Base-by-base conservation (phyloP, 1,140 invertebrate species). In the Drosophila kanapiae region DNA sequence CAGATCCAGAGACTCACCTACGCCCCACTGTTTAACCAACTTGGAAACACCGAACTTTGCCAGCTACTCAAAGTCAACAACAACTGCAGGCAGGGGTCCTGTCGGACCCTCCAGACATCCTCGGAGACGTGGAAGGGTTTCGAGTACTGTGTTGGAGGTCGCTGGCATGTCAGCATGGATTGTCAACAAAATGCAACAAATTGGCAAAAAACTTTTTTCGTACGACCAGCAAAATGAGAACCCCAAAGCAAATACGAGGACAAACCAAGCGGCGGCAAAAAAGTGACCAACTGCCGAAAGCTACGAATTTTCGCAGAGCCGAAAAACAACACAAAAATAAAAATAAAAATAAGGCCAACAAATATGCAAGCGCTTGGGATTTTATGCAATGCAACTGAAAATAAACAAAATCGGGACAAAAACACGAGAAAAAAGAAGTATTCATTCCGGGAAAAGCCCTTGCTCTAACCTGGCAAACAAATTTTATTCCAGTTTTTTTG, bases 151-250 rank as follows among this genome's bases (percentile, higher is more conserved):
- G 51, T 16, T 6, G 38, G 60, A 40, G 35, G 56, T 27, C 63
- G 58, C 63, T 60, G 64, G 60, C 78, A 80, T 84, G 81, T 84
- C 81, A 84, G 23, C 80, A 78, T 80, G 82, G 82, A 84, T 80
- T 84, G 81, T 84, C 81, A 84, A 84, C 81, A 84, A 84, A 84
- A 84, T 84, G 81, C 81, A 84, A 84, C 81, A 84, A 84, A 83
- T 83, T 83, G 81, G 76, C 81, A 83, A 84, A 83, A 84, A 84
- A 84, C 62, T 84, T 84, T 83, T 84, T 84, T 68, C 76, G 62
- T 80, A 84, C 79, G 81, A 84, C 62, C 78, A 84, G 81, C 81
- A 80, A 84, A 84, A 84, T 83, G 83, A 77, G 68, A 84, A 72
- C 48, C 81, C 80, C 79, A 81, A 81, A 82, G 79, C 78, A 82